Percentiles rank a stretch among this genome's conserved stretches.
phyloP scores from a whole-genome alignment of 2,797 vertebrate species.

The Hozukius guyotensis region DNA sequence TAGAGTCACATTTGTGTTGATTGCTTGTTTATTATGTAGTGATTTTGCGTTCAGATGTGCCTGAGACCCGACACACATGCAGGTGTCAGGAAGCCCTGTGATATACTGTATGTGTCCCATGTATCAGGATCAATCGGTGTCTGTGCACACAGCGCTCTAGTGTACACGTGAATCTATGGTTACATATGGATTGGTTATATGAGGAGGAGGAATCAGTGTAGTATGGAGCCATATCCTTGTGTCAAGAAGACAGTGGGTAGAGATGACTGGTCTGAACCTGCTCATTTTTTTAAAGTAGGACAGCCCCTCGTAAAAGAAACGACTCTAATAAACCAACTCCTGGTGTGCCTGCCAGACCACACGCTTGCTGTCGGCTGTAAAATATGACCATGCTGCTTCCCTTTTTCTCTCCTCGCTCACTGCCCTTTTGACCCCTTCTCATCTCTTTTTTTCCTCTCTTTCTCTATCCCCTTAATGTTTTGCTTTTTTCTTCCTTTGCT shows the following conservation, averaged over 20 bases:
- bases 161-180: neutral
- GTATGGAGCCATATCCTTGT: constrained; percentile 1
- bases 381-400: constrained; percentile 56
- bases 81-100: neutral
- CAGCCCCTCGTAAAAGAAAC: constrained; percentile 57
- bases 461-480: constrained; percentile 2
- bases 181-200: neutral
- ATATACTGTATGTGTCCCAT: neutral
- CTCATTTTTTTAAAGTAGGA: constrained; percentile 16
- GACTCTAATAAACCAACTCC: constrained; percentile 65
- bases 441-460: neutral
- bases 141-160: neutral
- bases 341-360: constrained; percentile 59
- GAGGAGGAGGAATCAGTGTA: neutral
- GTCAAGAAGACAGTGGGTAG: neutral
- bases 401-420: constrained; percentile 28
- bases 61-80: neutral
- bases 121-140: neutral
- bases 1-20: neutral
- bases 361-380: constrained; percentile 64
- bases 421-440: constrained; percentile 41
- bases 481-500: constrained; percentile 13
- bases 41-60: neutral
- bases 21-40: neutral
- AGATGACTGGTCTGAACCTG: constrained; percentile 44